phyloP scores from a whole-genome alignment of 2,113 vertebrate species.

The Megalops atlanticus region DNA sequence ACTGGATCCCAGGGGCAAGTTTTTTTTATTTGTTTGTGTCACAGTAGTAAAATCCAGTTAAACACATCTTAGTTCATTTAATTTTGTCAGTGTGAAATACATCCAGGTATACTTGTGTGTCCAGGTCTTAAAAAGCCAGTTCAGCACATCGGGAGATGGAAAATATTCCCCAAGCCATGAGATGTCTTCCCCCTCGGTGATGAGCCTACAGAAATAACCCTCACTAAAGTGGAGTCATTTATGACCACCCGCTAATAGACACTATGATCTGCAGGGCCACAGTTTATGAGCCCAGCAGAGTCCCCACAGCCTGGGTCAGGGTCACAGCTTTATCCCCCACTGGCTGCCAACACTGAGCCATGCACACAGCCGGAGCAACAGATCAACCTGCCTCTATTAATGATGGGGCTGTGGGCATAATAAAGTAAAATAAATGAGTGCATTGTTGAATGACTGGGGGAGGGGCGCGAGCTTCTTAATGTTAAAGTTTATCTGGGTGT shows the following conservation, averaged over 20 bases:
- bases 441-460: background rate
- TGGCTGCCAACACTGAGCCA: background rate
- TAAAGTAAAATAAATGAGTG: background rate
- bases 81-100: too few relatives aligned
- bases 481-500: background rate
- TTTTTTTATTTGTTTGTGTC: background rate
- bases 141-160: background rate
- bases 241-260: constrained; percentile 12
- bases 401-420: background rate
- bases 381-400: background rate
- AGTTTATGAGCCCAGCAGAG: background rate
- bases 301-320: background rate
- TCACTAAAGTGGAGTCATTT: background rate
- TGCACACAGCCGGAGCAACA: background rate
- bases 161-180: background rate
- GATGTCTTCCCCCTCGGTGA: background rate
- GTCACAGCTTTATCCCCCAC: background rate
- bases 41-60: background rate
- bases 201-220: background rate
- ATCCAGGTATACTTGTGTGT: background rate
- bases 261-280: background rate
- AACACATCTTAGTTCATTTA: background rate
- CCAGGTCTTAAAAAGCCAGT: background rate
- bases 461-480: background rate
- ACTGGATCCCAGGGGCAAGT: background rate